Percentiles rank a stretch among this genome's conserved stretches.
These are phyloP conservation scores for Augochlora pura DNA, from an alignment of 1,140 invertebrate genomes.

Conservation along the genomic window DNA sequence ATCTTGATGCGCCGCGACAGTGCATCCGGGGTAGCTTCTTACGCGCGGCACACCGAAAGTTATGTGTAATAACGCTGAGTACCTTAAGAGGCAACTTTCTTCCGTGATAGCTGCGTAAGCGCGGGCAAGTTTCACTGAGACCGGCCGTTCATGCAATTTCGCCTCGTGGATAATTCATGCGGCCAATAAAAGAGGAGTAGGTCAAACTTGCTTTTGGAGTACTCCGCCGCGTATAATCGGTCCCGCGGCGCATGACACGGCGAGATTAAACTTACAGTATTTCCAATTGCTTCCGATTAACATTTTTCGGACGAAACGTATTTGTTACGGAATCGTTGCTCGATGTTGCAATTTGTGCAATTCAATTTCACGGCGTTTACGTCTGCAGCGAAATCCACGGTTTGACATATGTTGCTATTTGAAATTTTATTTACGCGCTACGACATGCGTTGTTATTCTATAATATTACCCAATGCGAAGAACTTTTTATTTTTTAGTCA, in stretches of 20 bases:
- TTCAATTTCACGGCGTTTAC: too few relatives aligned
- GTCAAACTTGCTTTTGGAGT: conserved; percentile 17
- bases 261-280: background rate
- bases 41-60: background rate
- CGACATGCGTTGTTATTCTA: too few relatives aligned
- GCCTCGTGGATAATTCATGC: conserved; percentile 29
- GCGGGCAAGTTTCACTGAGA: background rate
- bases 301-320: background rate
- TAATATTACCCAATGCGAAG: too few relatives aligned
- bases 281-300: background rate
- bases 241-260: background rate
- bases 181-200: conserved; percentile 28
- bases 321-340: too few relatives aligned
- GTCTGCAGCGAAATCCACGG: too few relatives aligned
- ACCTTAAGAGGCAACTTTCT: conserved; percentile 41
- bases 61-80: conserved; percentile 5
- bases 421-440: too few relatives aligned
- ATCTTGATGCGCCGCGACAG: background rate
- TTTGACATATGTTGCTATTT: too few relatives aligned
- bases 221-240: background rate
- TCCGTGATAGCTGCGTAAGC: conserved; percentile 4
- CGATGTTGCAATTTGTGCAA: too few relatives aligned
- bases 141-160: conserved; percentile 14
- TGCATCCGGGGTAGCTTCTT: background rate
- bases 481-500: too few relatives aligned